phyloP scores from a whole-genome alignment of 2,797 vertebrate species.

The Loriculus beryllinus region DNA sequence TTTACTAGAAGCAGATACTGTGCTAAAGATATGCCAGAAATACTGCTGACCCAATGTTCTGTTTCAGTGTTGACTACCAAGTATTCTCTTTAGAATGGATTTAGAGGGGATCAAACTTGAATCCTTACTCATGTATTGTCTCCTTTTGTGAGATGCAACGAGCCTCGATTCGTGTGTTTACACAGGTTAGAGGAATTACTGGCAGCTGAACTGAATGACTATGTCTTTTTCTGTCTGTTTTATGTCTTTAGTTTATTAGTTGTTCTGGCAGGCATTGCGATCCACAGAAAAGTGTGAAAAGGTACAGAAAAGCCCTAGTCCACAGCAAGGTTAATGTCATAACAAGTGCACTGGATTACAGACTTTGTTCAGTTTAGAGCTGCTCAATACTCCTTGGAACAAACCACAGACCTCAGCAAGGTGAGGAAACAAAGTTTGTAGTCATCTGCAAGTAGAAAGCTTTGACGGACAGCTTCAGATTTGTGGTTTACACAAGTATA shows the following conservation, averaged over 20 bases:
- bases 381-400: neutral
- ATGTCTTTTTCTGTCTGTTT: neutral
- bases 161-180: neutral
- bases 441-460: neutral
- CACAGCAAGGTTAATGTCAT: neutral
- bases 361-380: neutral
- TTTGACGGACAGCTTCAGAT: neutral
- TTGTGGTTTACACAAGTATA: neutral
- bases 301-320: neutral
- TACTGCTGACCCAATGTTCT: neutral
- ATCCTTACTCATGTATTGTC: neutral
- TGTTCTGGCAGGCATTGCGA: neutral
- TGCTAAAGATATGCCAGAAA: neutral
- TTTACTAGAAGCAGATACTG: neutral
- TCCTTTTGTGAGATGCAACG: rapidly evolving
- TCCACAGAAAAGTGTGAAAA: neutral
- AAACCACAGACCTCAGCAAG: neutral
- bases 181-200: neutral
- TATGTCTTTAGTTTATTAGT: neutral
- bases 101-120: neutral
- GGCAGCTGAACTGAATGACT: neutral
- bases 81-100: neutral
- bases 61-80: neutral
- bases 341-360: neutral
- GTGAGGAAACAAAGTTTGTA: neutral